Percentiles rank a stretch among this genome's conserved stretches.
These are phyloP conservation scores for Agriotes lineatus DNA, from an alignment of 2,888 invertebrate genomes.

Conservation along the genomic window DNA sequence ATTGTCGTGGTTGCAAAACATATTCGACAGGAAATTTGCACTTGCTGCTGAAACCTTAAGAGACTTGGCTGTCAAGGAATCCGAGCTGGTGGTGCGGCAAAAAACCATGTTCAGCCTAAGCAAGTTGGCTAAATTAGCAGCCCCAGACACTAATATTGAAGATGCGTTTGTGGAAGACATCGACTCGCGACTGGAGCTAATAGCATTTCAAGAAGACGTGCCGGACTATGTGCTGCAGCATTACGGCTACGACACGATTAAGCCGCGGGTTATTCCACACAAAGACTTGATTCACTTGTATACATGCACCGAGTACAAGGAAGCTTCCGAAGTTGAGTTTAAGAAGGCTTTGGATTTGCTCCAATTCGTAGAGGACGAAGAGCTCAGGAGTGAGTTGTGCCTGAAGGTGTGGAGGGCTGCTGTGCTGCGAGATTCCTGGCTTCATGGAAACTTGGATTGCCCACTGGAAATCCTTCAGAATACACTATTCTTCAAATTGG, in stretches of 20 bases:
- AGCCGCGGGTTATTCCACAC: conserved; percentile 78
- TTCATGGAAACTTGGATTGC: conserved; percentile 73
- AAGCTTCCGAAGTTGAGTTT: conserved; percentile 86
- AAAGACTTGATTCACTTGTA: conserved; percentile 86
- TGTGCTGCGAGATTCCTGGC: conserved; percentile 79
- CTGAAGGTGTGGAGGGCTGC: conserved; percentile 82
- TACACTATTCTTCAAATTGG: conserved; percentile 83
- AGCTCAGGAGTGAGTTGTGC: conserved; percentile 60
- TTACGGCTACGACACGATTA: conserved; percentile 76
- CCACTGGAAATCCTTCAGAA: conserved; percentile 77
- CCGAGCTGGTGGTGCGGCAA: conserved; percentile 75
- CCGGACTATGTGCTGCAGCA: conserved; percentile 78
- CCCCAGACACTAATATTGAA: conserved; percentile 62
- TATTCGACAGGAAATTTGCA: conserved; percentile 61
- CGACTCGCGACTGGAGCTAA: conserved; percentile 73
- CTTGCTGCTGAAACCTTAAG: conserved; percentile 75
- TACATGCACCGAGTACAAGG: conserved; percentile 75
- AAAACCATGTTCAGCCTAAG: conserved; percentile 84
- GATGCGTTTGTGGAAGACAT: conserved; percentile 67
- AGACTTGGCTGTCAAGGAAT: conserved; percentile 74
- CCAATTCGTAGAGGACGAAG: conserved; percentile 64
- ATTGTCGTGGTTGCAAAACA: conserved; percentile 80
- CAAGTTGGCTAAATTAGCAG: conserved; percentile 79
- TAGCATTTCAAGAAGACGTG: conserved; percentile 83
- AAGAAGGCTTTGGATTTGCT: conserved; percentile 86